phyloP scores from a whole-genome alignment of 2,888 invertebrate genomes.

The Abrostola triplasia region DNA sequence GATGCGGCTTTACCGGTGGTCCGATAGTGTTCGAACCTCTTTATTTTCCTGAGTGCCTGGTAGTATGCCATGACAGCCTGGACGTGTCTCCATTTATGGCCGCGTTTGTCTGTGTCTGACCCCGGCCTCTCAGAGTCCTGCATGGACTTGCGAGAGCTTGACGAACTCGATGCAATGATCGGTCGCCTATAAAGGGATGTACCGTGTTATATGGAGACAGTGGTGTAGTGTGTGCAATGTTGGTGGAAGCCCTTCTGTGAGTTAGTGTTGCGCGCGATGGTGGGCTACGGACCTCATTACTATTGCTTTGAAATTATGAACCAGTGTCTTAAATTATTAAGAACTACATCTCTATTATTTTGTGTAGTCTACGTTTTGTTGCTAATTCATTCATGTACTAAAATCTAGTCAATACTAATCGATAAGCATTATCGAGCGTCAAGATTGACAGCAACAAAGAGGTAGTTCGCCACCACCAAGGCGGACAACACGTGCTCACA shows the following conservation, averaged over 20 bases:
- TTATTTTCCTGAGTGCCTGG: conserved; percentile 96
- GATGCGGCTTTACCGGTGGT: conserved; percentile 76
- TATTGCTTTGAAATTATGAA: conserved; percentile 14
- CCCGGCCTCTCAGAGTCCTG: conserved; percentile 80
- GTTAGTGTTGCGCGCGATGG: conserved; percentile 64
- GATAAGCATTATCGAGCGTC: conserved; percentile 38
- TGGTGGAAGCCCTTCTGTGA: conserved; percentile 63
- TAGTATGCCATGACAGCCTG: conserved; percentile 96
- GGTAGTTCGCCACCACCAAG: conserved; percentile 56
- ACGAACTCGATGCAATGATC: conserved; percentile 85
- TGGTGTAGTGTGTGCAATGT: conserved; percentile 67
- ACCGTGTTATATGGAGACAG: conserved; percentile 76
- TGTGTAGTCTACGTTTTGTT: conserved; percentile 21
- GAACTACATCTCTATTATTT: conserved; percentile 37
- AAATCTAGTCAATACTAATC: conserved; percentile 38
- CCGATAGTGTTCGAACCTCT: conserved; percentile 91
- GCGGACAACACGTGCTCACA: conserved; percentile 59
- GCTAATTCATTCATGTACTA: conserved; percentile 32
- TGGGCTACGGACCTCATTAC: conserved; percentile 28
- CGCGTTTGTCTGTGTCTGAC: conserved; percentile 83
- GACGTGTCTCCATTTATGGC: conserved; percentile 95
- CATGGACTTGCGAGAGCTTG: conserved; percentile 83
- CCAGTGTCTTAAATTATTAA: conserved; percentile 28
- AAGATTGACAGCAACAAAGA: conserved; percentile 24
- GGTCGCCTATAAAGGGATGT: conserved; percentile 86